A percentile compares a stretch with the other conserved stretches of the same genome.
phyloP scores from a whole-genome alignment of 92 coral and sea anemone genomes.

The Scolanthus callimorphus region DNA sequence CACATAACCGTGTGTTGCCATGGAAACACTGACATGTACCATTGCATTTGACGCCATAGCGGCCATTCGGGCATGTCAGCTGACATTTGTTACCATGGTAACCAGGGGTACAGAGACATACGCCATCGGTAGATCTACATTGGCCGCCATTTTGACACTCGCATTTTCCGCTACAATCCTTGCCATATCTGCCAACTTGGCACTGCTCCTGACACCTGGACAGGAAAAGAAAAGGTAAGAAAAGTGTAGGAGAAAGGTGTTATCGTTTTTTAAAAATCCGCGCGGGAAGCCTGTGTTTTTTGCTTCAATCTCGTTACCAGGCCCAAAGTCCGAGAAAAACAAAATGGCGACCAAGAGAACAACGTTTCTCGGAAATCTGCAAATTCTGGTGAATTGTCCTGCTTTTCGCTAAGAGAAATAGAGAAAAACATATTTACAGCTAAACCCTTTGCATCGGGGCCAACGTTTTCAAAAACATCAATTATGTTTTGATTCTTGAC shows the following conservation, averaged over 20 bases:
- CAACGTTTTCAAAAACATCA: too few species aligned
- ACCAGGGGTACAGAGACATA: constrained; percentile 82
- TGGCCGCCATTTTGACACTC: constrained; percentile 64
- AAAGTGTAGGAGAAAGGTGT: too few species aligned
- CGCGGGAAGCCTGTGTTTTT: too few species aligned
- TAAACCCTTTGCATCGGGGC: too few species aligned
- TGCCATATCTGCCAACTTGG: constrained; percentile 62
- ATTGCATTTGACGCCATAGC: constrained; percentile 78
- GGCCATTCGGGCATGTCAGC: constrained; percentile 58
- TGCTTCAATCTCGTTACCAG: too few species aligned
- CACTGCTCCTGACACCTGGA: constrained; percentile 82
- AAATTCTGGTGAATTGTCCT: background rate
- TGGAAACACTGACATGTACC: constrained; percentile 60
- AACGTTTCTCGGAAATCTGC: background rate
- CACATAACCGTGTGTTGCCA: constrained; percentile 46
- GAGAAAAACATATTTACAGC: background rate
- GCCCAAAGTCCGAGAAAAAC: background rate
- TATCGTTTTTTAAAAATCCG: too few species aligned
- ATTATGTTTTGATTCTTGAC: too few species aligned
- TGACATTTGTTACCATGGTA: constrained; percentile 73
- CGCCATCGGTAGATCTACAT: constrained; percentile 64
- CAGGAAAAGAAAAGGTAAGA: background rate
- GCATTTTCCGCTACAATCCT: constrained; percentile 60
- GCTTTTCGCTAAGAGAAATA: background rate
- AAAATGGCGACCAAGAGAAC: too few species aligned